phyloP scores from a whole-genome alignment of 30 jellyfish, hydroid and myxozoan species.

The Clytia hemisphaerica region DNA sequence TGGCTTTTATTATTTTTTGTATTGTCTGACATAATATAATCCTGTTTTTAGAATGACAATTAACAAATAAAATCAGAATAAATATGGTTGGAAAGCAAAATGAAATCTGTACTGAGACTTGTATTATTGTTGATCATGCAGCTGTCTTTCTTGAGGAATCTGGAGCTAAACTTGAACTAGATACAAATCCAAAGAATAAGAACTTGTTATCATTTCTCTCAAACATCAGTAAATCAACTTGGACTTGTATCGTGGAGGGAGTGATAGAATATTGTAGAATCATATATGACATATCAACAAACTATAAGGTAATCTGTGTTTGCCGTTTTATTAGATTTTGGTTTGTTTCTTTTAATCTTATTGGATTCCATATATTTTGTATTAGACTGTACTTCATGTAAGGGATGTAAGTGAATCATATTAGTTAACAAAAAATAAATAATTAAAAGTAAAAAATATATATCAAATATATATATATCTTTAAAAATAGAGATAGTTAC shows the following conservation, averaged over 20 bases:
- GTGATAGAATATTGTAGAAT: conserved; percentile 83
- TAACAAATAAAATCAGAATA: neutral
- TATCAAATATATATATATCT: too few species aligned
- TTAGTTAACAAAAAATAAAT: too few species aligned
- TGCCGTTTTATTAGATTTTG: neutral
- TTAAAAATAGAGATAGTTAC: too few species aligned
- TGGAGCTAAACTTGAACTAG: conserved; percentile 32
- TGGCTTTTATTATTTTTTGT: too few species aligned
- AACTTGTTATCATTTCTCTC: conserved; percentile 2
- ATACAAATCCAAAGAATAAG: conserved; percentile 6
- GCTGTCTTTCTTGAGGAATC: conserved; percentile 26
- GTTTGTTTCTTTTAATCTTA: too few species aligned
- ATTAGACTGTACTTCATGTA: too few species aligned
- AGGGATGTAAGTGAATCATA: too few species aligned
- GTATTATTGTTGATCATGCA: conserved; percentile 14
- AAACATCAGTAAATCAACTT: conserved; percentile 40
- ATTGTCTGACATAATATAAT: neutral
- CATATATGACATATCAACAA: conserved; percentile 51
- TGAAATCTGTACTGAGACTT: conserved; percentile 14
- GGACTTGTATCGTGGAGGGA: conserved; percentile 83
- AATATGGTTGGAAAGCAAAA: neutral
- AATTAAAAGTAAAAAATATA: too few species aligned
- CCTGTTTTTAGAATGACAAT: neutral
- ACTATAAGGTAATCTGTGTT: conserved; percentile 39
- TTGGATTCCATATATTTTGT: too few species aligned